These are phyloP conservation scores for Hormiphora californensis DNA, from an alignment of 37 sponge, comb jelly and placozoan species.

Conservation along the genomic window DNA sequence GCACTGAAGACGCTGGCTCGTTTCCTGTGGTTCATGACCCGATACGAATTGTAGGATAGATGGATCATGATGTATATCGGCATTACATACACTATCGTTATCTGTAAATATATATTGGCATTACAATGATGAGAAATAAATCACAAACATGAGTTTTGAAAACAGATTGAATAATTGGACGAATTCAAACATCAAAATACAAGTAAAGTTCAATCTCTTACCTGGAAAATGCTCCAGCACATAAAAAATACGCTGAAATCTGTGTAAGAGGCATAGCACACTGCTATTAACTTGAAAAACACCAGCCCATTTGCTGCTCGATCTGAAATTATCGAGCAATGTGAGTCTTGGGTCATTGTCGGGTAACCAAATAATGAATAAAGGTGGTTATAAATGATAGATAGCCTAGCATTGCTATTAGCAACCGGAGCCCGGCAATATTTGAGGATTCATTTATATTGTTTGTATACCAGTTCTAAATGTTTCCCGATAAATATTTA, in stretches of 20 bases:
- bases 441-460: too few species aligned
- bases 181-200: background rate
- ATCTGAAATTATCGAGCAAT: background rate
- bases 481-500: too few species aligned
- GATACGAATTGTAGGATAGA: constrained; percentile 16
- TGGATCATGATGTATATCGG: constrained; percentile 30
- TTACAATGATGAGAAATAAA: too few species aligned
- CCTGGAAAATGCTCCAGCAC: background rate
- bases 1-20: constrained; percentile 1
- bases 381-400: too few species aligned
- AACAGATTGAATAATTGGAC: too few species aligned
- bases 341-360: too few species aligned
- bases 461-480: too few species aligned
- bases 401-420: too few species aligned
- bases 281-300: background rate
- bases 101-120: background rate
- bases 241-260: background rate
- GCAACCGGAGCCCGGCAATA: too few species aligned
- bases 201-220: background rate
- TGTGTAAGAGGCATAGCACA: background rate
- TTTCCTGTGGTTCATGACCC: constrained; percentile 35
- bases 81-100: background rate
- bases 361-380: too few species aligned
- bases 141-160: too few species aligned
- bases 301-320: background rate